These are phyloP conservation scores for Athalia rosae DNA, from an alignment of 2,888 invertebrate species.

Conservation along the genomic window DNA sequence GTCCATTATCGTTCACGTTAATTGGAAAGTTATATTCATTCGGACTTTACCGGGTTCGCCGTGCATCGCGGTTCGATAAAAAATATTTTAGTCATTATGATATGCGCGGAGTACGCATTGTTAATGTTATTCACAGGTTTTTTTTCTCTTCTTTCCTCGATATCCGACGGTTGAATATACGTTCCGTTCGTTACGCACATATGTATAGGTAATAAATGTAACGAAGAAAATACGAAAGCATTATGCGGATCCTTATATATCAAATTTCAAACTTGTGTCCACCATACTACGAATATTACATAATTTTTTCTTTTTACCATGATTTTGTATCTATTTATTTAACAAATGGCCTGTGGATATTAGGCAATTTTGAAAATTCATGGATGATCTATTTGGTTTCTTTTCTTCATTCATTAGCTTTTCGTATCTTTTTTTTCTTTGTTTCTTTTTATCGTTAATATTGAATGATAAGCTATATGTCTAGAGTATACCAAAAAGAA, in stretches of 20 bases:
- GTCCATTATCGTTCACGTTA: too few species aligned
- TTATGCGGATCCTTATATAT: slow-evolving; percentile 10
- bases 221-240: slow-evolving; percentile 4
- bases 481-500: slow-evolving; percentile 53
- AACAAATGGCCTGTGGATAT: slow-evolving; percentile 42
- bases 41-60: too few species aligned
- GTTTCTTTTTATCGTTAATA: slow-evolving; percentile 49
- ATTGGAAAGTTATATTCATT: too few species aligned
- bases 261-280: slow-evolving; percentile 72
- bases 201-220: neutral
- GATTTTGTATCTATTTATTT: slow-evolving; percentile 34
- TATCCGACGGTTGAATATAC: too few species aligned
- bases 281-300: slow-evolving; percentile 60
- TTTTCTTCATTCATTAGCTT: neutral
- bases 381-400: neutral
- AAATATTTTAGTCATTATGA: too few species aligned
- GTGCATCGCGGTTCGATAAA: too few species aligned
- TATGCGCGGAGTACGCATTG: too few species aligned
- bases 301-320: slow-evolving; percentile 28
- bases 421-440: neutral
- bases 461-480: slow-evolving; percentile 54
- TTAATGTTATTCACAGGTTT: too few species aligned
- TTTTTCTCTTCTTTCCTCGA: too few species aligned
- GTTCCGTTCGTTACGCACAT: slow-evolving; percentile 2
- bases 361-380: slow-evolving; percentile 40